Conservation (phyloP, 2,797 vertebrate species). For the Notolabrus celidotus region DNA sequence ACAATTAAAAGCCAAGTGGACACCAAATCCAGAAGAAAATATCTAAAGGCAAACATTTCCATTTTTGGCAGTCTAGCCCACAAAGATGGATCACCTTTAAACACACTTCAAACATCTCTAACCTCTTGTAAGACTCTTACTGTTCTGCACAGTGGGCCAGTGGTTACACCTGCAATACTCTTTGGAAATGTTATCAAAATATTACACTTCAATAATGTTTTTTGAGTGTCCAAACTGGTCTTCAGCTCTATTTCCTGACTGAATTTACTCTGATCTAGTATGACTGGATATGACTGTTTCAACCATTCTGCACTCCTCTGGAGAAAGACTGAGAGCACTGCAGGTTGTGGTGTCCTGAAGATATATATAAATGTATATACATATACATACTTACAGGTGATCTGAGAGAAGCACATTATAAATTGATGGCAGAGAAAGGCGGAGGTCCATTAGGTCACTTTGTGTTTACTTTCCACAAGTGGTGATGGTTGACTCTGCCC, state of each 20-base stretch:
- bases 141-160: too few relatives aligned
- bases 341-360: background rate
- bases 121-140: too few relatives aligned
- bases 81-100: too few relatives aligned
- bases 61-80: too few relatives aligned
- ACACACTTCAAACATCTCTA: too few relatives aligned
- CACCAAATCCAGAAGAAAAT: too few relatives aligned
- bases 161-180: too few relatives aligned
- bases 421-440: constrained; percentile 37
- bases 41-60: too few relatives aligned
- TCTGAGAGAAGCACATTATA: constrained; percentile 13
- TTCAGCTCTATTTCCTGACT: constrained; percentile 12
- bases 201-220: constrained; percentile 30
- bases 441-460: constrained; percentile 31
- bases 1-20: too few relatives aligned
- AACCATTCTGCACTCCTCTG: constrained; percentile 1
- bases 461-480: constrained; percentile 6
- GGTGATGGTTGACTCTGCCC: background rate
- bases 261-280: background rate
- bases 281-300: background rate
- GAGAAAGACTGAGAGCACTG: constrained; percentile 4
- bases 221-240: constrained; percentile 6
- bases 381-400: constrained; percentile 1
- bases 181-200: background rate
- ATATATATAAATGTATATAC: background rate